A percentile compares a stretch with the other conserved stretches of the same genome.
Evolutionary conservation across 1,140 invertebrate species (phyloP).

Genomic region (Bombus superbus): DNA sequence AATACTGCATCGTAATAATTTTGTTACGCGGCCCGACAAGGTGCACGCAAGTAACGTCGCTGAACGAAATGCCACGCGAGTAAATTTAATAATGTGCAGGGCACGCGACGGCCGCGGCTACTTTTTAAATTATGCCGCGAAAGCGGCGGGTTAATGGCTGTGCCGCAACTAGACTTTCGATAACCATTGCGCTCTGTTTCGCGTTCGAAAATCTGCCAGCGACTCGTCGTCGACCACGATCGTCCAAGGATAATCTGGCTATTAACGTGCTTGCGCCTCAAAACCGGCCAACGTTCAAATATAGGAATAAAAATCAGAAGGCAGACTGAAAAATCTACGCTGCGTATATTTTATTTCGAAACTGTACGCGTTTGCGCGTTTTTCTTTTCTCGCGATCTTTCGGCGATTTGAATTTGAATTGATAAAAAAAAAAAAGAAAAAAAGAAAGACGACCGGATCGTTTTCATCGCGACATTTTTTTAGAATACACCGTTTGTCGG

Average conservation of each 20-base stretch:
- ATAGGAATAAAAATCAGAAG: too few species aligned
- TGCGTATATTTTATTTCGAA: too few species aligned
- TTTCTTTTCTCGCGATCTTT: too few species aligned
- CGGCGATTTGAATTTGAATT: too few species aligned
- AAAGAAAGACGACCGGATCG: too few species aligned
- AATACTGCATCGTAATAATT: constrained; percentile 27
- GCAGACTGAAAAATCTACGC: too few species aligned
- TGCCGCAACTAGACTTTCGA: neutral
- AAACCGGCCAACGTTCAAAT: too few species aligned
- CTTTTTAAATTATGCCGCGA: constrained; percentile 16
- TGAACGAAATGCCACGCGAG: constrained; percentile 13
- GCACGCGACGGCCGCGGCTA: neutral
- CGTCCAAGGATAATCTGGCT: neutral
- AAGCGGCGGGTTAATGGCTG: neutral
- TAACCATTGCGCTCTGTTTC: neutral
- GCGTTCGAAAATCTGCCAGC: neutral
- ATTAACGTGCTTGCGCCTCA: neutral
- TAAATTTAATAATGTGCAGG: constrained; percentile 23
- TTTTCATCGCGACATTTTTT: too few species aligned
- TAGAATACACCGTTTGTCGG: too few species aligned
- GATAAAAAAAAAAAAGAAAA: too few species aligned
- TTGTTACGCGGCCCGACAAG: neutral
- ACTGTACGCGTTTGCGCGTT: too few species aligned
- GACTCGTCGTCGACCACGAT: neutral
- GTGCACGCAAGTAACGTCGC: neutral